A percentile compares a stretch with the other conserved stretches of the same genome.
Evolutionary conservation across 2,888 invertebrate genomes (phyloP).

Genomic region (Boloria euphrosyne): DNA sequence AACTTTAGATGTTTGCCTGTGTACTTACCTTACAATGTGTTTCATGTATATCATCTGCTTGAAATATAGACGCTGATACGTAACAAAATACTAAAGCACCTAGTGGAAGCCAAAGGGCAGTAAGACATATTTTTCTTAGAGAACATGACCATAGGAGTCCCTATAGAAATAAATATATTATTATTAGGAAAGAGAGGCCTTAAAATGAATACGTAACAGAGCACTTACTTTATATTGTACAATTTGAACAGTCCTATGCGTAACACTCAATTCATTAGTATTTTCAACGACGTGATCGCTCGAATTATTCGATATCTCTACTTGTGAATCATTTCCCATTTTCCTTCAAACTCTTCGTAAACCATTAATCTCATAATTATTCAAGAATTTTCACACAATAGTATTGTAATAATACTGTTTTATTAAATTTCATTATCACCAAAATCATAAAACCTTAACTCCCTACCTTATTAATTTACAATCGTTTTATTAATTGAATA

Average conservation of each 20-base stretch:
- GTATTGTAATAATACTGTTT: constrained; percentile 24
- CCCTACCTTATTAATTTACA: not conserved
- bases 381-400: constrained; percentile 44
- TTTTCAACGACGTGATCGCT: constrained; percentile 59
- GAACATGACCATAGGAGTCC: constrained; percentile 87
- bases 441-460: constrained; percentile 35
- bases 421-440: constrained; percentile 36
- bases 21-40: constrained; percentile 94
- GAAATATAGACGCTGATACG: constrained; percentile 93
- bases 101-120: constrained; percentile 92
- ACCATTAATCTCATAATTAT: constrained; percentile 59
- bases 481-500: constrained; percentile 8
- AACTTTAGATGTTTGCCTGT: constrained; percentile 10
- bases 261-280: constrained; percentile 63
- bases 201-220: constrained; percentile 22
- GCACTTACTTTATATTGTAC: constrained; percentile 68
- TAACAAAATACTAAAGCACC: constrained; percentile 93
- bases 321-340: constrained; percentile 79
- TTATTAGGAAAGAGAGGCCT: constrained; percentile 35
- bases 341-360: constrained; percentile 60
- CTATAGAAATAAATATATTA: constrained; percentile 52
- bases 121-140: constrained; percentile 90
- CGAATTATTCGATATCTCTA: constrained; percentile 69
- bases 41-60: constrained; percentile 96
- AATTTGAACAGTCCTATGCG: constrained; percentile 59